phyloP scores from a whole-genome alignment of 2,113 vertebrate genomes.

The Corydoras maculifer region DNA sequence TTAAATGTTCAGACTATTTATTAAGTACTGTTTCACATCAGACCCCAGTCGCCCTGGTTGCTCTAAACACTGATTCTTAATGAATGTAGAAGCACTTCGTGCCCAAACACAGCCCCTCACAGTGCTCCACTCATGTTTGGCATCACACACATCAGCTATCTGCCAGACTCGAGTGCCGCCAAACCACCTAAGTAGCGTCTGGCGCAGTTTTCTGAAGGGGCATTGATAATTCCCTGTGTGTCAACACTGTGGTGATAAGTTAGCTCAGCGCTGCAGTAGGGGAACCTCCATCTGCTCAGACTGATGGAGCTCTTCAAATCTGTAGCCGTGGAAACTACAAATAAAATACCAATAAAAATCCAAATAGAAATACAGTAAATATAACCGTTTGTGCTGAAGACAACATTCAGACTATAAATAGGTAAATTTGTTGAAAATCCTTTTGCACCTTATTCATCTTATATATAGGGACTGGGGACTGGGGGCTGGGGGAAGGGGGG shows the following conservation, averaged over 20 bases:
- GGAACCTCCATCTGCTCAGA: neutral
- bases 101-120: conserved; percentile 11
- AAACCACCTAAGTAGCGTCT: conserved; percentile 4
- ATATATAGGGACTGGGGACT: too few relatives aligned
- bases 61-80: neutral
- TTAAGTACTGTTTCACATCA: neutral
- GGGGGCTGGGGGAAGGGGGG: too few relatives aligned
- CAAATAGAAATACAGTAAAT: too few relatives aligned
- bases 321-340: neutral
- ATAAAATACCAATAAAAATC: neutral
- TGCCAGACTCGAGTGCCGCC: conserved; percentile 10
- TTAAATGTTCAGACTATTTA: too few relatives aligned
- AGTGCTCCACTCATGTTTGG: neutral
- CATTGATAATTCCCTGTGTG: neutral
- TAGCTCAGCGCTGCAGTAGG: neutral
- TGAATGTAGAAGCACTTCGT: neutral
- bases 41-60: neutral
- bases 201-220: neutral
- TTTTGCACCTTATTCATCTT: too few relatives aligned
- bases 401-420: too few relatives aligned
- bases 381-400: too few relatives aligned
- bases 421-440: too few relatives aligned
- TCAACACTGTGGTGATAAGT: neutral
- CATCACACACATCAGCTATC: neutral
- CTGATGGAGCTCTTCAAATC: neutral